Base-by-base conservation (phyloP, 2,888 invertebrate genomes). In the Dicycla oo region DNA sequence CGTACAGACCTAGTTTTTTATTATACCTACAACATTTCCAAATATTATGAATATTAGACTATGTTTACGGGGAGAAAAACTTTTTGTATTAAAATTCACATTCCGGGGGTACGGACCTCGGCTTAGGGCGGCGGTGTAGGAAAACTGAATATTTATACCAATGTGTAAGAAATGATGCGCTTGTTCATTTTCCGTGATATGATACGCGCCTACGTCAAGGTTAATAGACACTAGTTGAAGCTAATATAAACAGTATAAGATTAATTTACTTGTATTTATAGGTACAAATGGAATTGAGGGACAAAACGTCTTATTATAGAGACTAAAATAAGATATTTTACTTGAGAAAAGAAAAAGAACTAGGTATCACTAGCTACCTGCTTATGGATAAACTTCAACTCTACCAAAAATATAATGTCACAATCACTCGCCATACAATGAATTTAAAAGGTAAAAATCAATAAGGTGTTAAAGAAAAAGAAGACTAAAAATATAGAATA, bases 161-260 rank as follows among this genome's bases (percentile, higher is more conserved):
- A 65, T 40, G 43, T n/a, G 2, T 23, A 18, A 11, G 58, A 82
- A 56, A 56, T 38, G 11, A 63, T 62, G 65, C 61, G 47, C 20
- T 74, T 34, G 62, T 63, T 49, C 20, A 62, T 80, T 80, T 80
- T 74, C 81, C 64, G n/a, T 54, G 57, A 65, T 67, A 60, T 54
- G 80, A 83, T 62, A 83, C 65, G 75, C 83, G 49, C 20, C 83
- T 20, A 34, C 74, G 7, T 45, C 75, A 80, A 80, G 80, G 80
- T 83, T 80, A 83, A 75, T 80, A 80, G 84, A 43, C 81, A 75
- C 76, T 81, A 74, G 81, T 80, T 80, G 69, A 66, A 83, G 75
- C 76, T 83, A 73, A 66, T 80, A 83, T 80, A 67, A 83, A 69
- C 62, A 66, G 49, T 23, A 43, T 47, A 73, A 62, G 83, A 64